Percentiles rank a stretch among this genome's conserved stretches.
phyloP scores from a whole-genome alignment of 2,113 vertebrate species.

The Tragelaphus imberbis region DNA sequence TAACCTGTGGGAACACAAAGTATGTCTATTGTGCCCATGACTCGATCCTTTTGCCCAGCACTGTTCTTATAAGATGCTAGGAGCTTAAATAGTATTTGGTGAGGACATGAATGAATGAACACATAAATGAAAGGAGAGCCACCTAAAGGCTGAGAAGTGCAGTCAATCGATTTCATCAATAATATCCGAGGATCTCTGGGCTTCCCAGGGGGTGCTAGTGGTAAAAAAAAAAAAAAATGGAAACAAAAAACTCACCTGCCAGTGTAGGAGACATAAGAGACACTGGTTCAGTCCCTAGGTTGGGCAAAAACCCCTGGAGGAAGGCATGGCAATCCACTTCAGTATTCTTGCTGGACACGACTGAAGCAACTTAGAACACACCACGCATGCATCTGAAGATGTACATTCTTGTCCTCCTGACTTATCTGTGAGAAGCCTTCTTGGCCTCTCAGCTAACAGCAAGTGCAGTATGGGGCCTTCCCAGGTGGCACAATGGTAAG shows the following conservation, averaged over 20 bases:
- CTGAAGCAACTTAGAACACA: not conserved
- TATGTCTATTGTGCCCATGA: not conserved
- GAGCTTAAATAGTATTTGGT: not conserved
- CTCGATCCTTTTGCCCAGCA: not conserved
- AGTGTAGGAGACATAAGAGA: not conserved
- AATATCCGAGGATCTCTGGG: not conserved
- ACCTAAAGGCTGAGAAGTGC: not conserved
- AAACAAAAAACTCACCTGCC: not conserved
- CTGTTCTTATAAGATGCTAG: not conserved
- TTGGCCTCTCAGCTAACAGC: not conserved
- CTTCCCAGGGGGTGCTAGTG: not conserved
- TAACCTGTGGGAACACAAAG: not conserved
- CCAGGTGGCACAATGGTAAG: not conserved
- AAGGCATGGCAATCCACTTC: not conserved
- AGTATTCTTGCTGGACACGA: not conserved
- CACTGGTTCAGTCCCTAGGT: not conserved
- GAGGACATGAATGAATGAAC: not conserved
- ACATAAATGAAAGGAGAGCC: not conserved
- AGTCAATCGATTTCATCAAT: not conserved
- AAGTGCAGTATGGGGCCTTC: not conserved
- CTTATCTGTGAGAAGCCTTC: not conserved
- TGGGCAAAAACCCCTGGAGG: not conserved
- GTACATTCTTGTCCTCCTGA: not conserved
- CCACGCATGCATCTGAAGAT: not conserved
- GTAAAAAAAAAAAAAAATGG: rapidly evolving